Evolutionary conservation across 2,888 invertebrate genomes (phyloP).

Genomic region (Apotomis capreana): DNA sequence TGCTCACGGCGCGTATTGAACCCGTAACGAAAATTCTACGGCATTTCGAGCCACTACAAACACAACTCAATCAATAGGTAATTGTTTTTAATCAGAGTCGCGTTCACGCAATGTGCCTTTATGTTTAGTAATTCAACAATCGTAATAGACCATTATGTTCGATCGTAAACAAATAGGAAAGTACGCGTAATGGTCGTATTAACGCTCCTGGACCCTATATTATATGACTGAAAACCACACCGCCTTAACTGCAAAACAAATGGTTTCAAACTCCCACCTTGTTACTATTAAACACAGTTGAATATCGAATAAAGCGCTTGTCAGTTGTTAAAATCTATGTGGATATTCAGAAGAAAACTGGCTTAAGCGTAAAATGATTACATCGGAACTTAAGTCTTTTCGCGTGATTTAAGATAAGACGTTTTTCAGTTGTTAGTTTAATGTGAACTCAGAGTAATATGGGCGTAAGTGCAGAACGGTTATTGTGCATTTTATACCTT

Average conservation of each 20-base stretch:
- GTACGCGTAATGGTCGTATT: slow-evolving; percentile 42
- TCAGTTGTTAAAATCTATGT: slow-evolving; percentile 20
- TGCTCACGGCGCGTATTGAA: too few relatives aligned
- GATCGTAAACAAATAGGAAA: slow-evolving; percentile 47
- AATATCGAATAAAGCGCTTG: background rate
- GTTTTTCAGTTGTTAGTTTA: slow-evolving; percentile 16
- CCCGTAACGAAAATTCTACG: background rate
- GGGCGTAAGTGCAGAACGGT: background rate
- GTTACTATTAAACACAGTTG: background rate
- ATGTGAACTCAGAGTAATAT: background rate
- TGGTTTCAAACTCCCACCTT: background rate
- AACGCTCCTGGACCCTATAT: slow-evolving; percentile 37
- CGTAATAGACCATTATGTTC: slow-evolving; percentile 59
- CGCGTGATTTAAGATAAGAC: background rate
- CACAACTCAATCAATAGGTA: slow-evolving; percentile 41
- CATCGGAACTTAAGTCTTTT: too few relatives aligned
- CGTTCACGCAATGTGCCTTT: slow-evolving; percentile 45
- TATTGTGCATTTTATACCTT: too few relatives aligned
- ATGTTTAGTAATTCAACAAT: slow-evolving; percentile 62
- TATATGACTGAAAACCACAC: background rate
- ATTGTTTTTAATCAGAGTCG: slow-evolving; percentile 56
- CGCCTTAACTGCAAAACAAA: background rate
- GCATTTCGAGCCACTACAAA: background rate
- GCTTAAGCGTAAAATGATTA: slow-evolving; percentile 2
- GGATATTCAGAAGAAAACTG: background rate